These are phyloP conservation scores for Mactra quadrangularis DNA, from an alignment of 1,140 invertebrate genomes.

Conservation along the genomic window DNA sequence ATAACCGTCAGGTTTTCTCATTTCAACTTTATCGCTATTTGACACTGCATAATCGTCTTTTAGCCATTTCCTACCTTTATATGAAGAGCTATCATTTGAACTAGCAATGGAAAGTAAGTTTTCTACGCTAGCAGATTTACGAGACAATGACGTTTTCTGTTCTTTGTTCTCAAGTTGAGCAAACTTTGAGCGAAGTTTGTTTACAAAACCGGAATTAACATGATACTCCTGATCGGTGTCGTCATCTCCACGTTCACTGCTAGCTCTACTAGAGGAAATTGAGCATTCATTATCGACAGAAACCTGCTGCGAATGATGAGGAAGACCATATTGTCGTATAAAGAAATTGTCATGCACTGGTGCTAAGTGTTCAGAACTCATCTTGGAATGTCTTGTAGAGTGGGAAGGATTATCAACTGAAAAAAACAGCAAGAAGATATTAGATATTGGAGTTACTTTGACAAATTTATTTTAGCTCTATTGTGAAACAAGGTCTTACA, in stretches of 20 bases:
- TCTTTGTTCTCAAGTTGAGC: conserved; percentile 67
- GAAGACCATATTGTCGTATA: conserved; percentile 33
- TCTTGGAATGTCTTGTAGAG: conserved; percentile 1
- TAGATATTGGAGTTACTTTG: no score
- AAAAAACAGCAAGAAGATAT: no score
- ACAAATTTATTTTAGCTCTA: no score
- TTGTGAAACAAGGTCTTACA: no score
- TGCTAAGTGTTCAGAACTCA: conserved; percentile 57
- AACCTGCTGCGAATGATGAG: conserved; percentile 18
- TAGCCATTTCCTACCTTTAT: conserved; percentile 1
- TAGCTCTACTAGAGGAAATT: conserved; percentile 9
- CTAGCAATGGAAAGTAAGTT: conserved; percentile 67
- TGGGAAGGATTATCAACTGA: no score
- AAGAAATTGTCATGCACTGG: conserved; percentile 64
- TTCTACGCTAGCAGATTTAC: conserved; percentile 78
- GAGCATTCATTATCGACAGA: neutral
- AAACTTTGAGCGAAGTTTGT: conserved; percentile 79
- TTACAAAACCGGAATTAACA: conserved; percentile 80
- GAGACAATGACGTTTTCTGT: conserved; percentile 53
- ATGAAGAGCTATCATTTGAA: neutral
- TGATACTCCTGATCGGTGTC: conserved; percentile 76
- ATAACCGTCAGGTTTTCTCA: conserved; percentile 29
- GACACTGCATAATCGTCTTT: conserved; percentile 35
- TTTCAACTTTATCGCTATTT: neutral
- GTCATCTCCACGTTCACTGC: conserved; percentile 61